Evolutionary conservation across 2,113 vertebrate genomes (phyloP), one percentile per base, ranked within the genome.

Genomic region (Hystrix brachyura): DNA sequence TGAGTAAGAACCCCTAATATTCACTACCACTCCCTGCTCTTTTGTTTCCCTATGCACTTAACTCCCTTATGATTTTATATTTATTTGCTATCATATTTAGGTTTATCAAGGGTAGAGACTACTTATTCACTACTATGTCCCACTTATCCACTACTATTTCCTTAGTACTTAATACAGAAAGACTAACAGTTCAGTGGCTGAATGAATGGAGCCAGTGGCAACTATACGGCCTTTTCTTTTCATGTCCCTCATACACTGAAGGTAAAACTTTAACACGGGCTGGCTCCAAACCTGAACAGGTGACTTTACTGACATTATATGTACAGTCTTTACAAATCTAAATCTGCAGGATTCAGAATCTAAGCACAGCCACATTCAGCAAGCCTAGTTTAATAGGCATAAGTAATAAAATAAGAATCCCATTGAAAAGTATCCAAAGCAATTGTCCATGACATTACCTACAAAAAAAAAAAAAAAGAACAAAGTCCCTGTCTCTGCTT

Each of bases 341-440:
- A 85, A 74, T 57, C 23, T 48, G 34, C 19, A 32, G 23, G 29
- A 57, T 46, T 80, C 79, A 34, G 11, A 9, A 51, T 14, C 34
- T 65, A 57, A 80, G 78, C n/a, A 78, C 27, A 59, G 17, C 69
- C 55, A 92, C 86, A 34, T n/a, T 65, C 60, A 90, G 25, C 38
- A 87, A 92, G 6, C 62, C 64, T 46, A 38, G 12, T 80, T 87
- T 79, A 93, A 72, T 29, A 55, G 27, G 29, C 48, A 72, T 76
- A 87, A 67, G 15, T 51, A 57, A 85, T 67, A 84, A 82, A 67
- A 72, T 7, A 80, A 60, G 27, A 87, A 90, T 69, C 78, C 25
- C 57, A 67, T 83, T 94, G 55, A 87, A 85, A 80, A 72, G 15
- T 18, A 48, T n/a, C 27, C 71, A 55, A 81, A 94, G 71, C 76